Percentiles rank a stretch among this genome's conserved stretches.
These are phyloP conservation scores for Tetrao urogallus DNA, from an alignment of 2,113 vertebrate species.

Conservation along the genomic window DNA sequence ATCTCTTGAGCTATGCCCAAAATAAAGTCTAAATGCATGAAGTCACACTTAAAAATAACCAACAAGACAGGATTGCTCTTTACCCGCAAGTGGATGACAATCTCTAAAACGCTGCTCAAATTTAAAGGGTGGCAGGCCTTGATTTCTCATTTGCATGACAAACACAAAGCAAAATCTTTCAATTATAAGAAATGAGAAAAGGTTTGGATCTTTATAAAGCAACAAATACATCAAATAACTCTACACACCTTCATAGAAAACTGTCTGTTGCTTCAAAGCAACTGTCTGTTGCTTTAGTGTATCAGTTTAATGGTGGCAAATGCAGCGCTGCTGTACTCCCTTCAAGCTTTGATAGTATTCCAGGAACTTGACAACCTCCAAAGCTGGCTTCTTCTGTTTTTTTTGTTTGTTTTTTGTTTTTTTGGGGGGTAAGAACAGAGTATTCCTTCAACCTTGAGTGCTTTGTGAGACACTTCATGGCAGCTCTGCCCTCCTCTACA, in stretches of 20 bases:
- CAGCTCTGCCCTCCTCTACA: not conserved
- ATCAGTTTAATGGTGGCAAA: not conserved
- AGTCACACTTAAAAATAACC: not conserved
- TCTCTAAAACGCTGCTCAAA: not conserved
- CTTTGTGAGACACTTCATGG: not conserved
- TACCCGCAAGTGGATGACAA: not conserved
- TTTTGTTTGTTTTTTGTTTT: not conserved
- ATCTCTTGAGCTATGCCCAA: not conserved
- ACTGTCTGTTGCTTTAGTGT: too few species aligned
- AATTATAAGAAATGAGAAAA: not conserved
- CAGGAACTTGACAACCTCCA: not conserved
- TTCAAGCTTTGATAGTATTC: not conserved
- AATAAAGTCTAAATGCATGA: not conserved
- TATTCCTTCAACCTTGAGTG: not conserved
- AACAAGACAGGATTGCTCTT: not conserved
- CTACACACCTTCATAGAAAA: not conserved
- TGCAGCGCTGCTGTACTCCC: not conserved
- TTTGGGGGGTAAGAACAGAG: not conserved
- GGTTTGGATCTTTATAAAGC: not conserved
- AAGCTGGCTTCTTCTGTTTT: not conserved
- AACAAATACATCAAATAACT: not conserved
- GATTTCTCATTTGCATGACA: not conserved
- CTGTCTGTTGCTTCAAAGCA: too few species aligned
- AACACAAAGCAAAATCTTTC: not conserved
- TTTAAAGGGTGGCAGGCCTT: not conserved